Percentiles rank a stretch among this genome's conserved stretches.
phyloP scores from a whole-genome alignment of 2,113 vertebrate genomes.

The Telmatochromis sp. region DNA sequence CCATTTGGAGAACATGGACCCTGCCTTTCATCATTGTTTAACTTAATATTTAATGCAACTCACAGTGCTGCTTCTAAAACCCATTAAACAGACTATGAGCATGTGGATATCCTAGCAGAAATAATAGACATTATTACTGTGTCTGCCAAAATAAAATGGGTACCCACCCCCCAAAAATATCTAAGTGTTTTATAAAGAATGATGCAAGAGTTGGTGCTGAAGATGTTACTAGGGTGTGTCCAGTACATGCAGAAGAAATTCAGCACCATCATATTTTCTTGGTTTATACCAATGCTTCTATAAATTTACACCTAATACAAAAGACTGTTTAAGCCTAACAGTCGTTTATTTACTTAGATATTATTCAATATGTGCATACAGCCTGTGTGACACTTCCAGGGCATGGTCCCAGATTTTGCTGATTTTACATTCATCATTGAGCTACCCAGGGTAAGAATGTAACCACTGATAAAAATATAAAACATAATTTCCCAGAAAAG shows the following conservation, averaged over 20 bases:
- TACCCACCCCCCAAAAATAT: not conserved
- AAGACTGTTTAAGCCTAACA: not conserved
- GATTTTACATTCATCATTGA: not conserved
- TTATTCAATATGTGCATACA: not conserved
- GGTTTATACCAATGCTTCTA: not conserved
- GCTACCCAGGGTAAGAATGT: not conserved
- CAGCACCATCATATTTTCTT: not conserved
- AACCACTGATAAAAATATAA: not conserved
- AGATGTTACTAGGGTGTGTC: not conserved
- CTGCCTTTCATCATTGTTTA: not conserved
- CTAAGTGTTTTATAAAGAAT: not conserved
- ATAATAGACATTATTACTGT: not conserved
- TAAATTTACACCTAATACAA: not conserved
- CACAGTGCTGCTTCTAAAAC: not conserved
- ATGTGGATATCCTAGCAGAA: not conserved
- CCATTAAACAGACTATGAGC: not conserved
- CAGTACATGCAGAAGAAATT: not conserved
- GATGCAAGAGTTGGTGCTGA: not conserved
- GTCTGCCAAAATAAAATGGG: not conserved
- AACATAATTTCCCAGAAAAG: not conserved
- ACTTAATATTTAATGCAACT: rapidly evolving
- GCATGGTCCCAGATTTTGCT: not conserved
- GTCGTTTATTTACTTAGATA: not conserved
- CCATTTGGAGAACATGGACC: not conserved
- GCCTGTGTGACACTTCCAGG: not conserved